Percentiles rank a stretch among this genome's conserved stretches.
phyloP scores from a whole-genome alignment of 1,140 invertebrate genomes.

The Trissolcus basalis region DNA sequence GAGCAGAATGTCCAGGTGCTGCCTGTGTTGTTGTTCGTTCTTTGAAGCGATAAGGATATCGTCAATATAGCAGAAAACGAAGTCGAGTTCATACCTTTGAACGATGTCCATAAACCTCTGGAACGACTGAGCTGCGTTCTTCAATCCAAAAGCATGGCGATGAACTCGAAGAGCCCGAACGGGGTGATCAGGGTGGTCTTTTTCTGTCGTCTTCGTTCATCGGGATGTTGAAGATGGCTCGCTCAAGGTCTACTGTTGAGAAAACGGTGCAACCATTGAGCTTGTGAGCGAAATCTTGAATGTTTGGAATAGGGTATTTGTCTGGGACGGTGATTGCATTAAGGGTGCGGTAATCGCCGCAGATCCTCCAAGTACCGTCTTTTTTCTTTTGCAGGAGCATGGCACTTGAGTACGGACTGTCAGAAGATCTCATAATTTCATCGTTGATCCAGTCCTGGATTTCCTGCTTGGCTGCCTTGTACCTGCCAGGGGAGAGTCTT shows the following conservation, averaged over 20 bases:
- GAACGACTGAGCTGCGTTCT: constrained; percentile 3
- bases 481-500: neutral
- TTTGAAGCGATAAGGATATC: constrained; percentile 7
- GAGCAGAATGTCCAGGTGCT: neutral
- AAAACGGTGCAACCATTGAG: constrained; percentile 67
- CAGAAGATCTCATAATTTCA: neutral
- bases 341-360: constrained; percentile 73
- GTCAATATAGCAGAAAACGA: constrained; percentile 5
- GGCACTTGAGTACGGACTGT: constrained; percentile 67
- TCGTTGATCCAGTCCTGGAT: neutral
- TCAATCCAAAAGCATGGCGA: constrained; percentile 4
- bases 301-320: constrained; percentile 61
- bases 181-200: constrained; percentile 20
- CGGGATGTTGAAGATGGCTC: constrained; percentile 10
- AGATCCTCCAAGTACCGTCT: constrained; percentile 69
- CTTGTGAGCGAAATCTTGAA: constrained; percentile 60
- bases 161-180: constrained; percentile 15
- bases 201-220: neutral
- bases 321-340: constrained; percentile 67
- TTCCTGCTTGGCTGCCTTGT: neutral
- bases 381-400: constrained; percentile 68
- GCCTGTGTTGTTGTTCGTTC: neutral
- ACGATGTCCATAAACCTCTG: constrained; percentile 18
- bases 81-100: too few relatives aligned
- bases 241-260: constrained; percentile 69